Base-by-base conservation (phyloP, 2,113 vertebrate genomes). In the Pedetes capensis region DNA sequence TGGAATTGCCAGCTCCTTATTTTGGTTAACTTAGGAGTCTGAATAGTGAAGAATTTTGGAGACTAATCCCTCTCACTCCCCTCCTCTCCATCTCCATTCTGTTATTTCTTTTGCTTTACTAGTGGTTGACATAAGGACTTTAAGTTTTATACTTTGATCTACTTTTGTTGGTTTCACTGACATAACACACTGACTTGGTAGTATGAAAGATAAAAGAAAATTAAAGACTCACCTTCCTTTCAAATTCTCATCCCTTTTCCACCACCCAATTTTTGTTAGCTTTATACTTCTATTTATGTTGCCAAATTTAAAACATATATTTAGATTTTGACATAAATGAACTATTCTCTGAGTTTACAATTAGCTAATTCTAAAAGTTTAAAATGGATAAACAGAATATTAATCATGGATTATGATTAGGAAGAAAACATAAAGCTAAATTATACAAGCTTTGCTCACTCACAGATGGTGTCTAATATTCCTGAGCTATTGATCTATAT, bases 281-380 rank as follows among this genome's bases (percentile, higher is more conserved):
- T 59, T 47, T 82, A n/a, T 75, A 78, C 75, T 91, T 66, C 42
- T 63, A 49, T 75, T 49, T 86, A 78, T 69, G 2, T n/a, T 64
- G 51, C 32, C 72, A 96, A 81, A 25, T 59, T 64, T 66, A 93
- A 93, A 81, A 7, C 13, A 55, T 14, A 0, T 17, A 17, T 83
- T 92, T 68, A 83, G 94, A 85, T 39, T 91, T 72, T 78, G 63
- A 82, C 61, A 44, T 55, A 61, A 68, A 44, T 74, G 23, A 79
- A 61, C 32, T 53, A 4, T 61, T 74, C n/a, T 34, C 4, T 68
- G 42, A 32, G 17, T 79, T 79, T 82, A 83, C 7, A 53, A 72
- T 29, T 53, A 4, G 23, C 2, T 74, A 74, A 69, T 57, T 88
- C 49, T 49, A 42, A 29, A 68, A 71, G 20, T 0, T 25, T 72